Evolutionary conservation across 1,140 invertebrate genomes (phyloP), one percentile per base, ranked within the genome.

Genomic region (Listronotus bonariensis): DNA sequence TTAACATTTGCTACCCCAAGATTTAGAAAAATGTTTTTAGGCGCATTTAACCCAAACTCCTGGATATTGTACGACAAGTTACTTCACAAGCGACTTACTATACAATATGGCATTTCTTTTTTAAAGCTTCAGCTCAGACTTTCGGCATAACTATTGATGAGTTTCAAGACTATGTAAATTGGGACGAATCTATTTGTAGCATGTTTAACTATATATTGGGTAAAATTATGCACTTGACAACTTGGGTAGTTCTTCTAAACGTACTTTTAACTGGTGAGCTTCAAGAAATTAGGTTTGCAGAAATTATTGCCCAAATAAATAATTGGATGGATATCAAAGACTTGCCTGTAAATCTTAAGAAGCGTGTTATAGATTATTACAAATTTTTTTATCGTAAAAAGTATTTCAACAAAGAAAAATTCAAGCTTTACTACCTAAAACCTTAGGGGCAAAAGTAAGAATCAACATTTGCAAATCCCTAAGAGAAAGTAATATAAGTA

Each of bases 301-400:
- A 63, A 36, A 71, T 72, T 17, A 68, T 74, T 0, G 42, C 58
- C 5, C 69, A 74, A 45, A 12, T 72, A 17, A 38, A 65, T n/a
- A 60, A 64, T 34, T 72, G 63, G 40, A 71, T 72, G 72, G 54
- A 49, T 10, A 62, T 69, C 17, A 71, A 74, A 42, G 32, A 66
- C 17, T 40, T 72, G 6, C 71, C 71, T 4, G 12, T 49, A 6
- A 59, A 61, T 26, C 46, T 72, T 48, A 55, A 63, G 15, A 46
- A 71, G 14, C 51, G 65, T 26, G 42, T 74, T 3, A 20, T 62
- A 18, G 53, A 66, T 17, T 72, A 74, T 54, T 74, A 74, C 54
- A 56, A 71, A 8, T 69, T 69, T 51, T 55, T 58, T 15, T 74
- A 69, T 53, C 65, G 68, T 15, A 69, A 68, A 42, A 63, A 54